A percentile compares a stretch with the other conserved stretches of the same genome.
Evolutionary conservation across 2,888 invertebrate genomes (phyloP).

Genomic region (Quadroppia sp.): DNA sequence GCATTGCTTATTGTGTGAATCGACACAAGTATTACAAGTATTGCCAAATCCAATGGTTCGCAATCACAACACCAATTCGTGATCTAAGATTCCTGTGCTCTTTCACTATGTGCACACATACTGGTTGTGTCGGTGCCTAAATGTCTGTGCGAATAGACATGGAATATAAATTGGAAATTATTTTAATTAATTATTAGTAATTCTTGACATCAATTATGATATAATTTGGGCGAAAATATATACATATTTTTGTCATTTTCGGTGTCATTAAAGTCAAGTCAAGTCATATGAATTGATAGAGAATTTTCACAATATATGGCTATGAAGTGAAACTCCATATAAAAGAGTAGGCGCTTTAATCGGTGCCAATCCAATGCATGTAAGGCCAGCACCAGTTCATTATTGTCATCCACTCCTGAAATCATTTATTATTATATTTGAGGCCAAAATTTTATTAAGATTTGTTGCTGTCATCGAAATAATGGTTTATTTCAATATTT

Average conservation of each 20-base stretch:
- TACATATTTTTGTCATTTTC: neutral
- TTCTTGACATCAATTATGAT: neutral
- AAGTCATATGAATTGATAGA: neutral
- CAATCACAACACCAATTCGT: constrained; percentile 27
- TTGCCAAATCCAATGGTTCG: neutral
- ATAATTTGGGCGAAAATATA: constrained; percentile 23
- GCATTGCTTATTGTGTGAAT: neutral
- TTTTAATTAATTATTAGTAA: neutral
- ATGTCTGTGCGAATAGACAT: neutral
- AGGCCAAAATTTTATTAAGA: constrained; percentile 1
- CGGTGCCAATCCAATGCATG: neutral
- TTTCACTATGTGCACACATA: too few relatives aligned
- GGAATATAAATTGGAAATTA: neutral
- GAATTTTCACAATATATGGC: neutral
- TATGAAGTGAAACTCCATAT: neutral
- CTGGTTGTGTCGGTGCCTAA: neutral
- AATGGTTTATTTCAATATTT: neutral
- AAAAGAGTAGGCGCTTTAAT: neutral
- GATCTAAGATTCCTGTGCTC: neutral
- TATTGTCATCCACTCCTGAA: constrained; percentile 7
- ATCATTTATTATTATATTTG: constrained; percentile 24
- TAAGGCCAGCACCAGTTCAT: constrained; percentile 9
- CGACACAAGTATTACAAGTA: neutral
- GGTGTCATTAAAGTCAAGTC: constrained; percentile 4
- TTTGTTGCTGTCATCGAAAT: constrained; percentile 13